Evolutionary conservation across 2,888 invertebrate genomes (phyloP), one percentile per base, ranked within the genome.

Genomic region (Drosophila testacea): DNA sequence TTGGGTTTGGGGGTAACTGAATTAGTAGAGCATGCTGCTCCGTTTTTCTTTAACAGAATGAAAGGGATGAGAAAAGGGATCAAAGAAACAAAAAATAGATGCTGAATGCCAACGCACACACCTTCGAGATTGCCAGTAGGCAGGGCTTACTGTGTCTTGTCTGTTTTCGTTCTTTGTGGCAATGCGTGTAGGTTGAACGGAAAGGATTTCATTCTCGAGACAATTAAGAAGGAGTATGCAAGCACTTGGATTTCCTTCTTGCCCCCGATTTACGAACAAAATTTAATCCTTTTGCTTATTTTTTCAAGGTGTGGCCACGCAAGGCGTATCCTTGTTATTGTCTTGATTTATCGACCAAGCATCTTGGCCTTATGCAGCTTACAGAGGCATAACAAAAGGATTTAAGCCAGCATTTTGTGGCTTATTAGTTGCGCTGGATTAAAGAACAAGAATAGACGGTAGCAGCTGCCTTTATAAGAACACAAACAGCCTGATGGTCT

Each of bases 271-370:
- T 13, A 47, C 38, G 42, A 57, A 54, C 51, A 77, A 76, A 59
- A 88, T 74, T 62, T 77, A 83, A 85, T 86, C 87, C 87, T 88
- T 85, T 86, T 84, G 88, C 75, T 84, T 89, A 84, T 86, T 89
- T 85, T 89, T 84, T 89, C 85, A 85, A 85, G 89, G 88, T 89
- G 88, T 81, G 89, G 85, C 89, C 60, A 74, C 73, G 77, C 81
- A 76, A 84, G 72, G 72, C 79, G 79, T 71, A 66, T 60, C 57
- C 71, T 52, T 52, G 54, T 77, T 71, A 86, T 84, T 84, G 89
- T 84, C 66, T 44, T 71, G 88, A 71, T 75, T 82, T 83, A 81
- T 82, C 34, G 70, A 69, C 55, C 68, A 39, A 66, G 62, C 50
- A 64, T 63, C 60, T 69, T 73, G 52, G 78, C 41, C 62, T 54